phyloP scores from a whole-genome alignment of 2,888 invertebrate genomes.

The Eupithecia insigniata region DNA sequence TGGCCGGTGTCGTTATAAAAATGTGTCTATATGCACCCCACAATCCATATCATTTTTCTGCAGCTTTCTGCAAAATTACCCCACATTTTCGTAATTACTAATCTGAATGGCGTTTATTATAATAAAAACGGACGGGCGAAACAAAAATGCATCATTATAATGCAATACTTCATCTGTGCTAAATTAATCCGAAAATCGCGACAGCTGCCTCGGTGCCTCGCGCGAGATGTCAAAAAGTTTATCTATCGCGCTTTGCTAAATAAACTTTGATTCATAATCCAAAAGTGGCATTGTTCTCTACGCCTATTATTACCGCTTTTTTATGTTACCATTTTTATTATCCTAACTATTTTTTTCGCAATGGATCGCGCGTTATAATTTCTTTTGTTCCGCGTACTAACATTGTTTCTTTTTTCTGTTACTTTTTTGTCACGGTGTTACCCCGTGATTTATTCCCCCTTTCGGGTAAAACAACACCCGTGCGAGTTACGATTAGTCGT shows the following conservation, averaged over 20 bases:
- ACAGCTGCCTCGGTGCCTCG: constrained; percentile 70
- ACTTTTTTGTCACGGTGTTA: constrained; percentile 71
- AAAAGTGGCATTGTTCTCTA: constrained; percentile 76
- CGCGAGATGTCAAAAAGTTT: constrained; percentile 72
- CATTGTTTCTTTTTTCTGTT: constrained; percentile 79
- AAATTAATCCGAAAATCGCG: constrained; percentile 72
- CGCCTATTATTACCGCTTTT: constrained; percentile 76
- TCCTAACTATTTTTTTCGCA: constrained; percentile 81
- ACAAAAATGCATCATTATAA: constrained; percentile 74
- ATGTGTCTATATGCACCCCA: constrained; percentile 49
- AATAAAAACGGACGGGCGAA: constrained; percentile 65
- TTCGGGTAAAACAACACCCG: constrained; percentile 83
- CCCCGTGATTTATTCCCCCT: constrained; percentile 82
- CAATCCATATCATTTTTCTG: constrained; percentile 25
- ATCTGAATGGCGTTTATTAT: constrained; percentile 56
- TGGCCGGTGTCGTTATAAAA: constrained; percentile 73
- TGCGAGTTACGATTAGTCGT: constrained; percentile 82
- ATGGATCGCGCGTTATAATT: constrained; percentile 78
- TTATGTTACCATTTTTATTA: constrained; percentile 82
- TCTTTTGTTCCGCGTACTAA: constrained; percentile 80
- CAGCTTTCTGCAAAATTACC: constrained; percentile 31
- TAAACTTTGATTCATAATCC: constrained; percentile 74
- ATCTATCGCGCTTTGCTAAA: constrained; percentile 72
- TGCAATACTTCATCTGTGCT: constrained; percentile 70
- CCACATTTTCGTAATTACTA: constrained; percentile 47